Conservation (phyloP, 2,888 invertebrate species). For the Nineta flava region DNA sequence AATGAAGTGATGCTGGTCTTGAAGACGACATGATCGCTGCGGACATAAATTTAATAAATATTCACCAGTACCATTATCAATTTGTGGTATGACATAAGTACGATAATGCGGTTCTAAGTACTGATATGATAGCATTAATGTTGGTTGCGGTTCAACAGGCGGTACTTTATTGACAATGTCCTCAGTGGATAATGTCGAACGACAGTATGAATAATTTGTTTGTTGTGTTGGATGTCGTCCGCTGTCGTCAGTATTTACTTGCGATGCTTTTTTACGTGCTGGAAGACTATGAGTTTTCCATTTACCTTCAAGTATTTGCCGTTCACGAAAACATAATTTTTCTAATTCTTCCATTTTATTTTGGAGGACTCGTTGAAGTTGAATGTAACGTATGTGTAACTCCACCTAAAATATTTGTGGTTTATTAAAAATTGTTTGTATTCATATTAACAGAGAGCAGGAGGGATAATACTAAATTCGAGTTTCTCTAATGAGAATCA, state of each 20-base stretch:
- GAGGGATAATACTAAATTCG: background rate
- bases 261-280: slow-evolving; percentile 59
- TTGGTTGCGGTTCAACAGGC: slow-evolving; percentile 17
- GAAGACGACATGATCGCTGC: slow-evolving; percentile 37
- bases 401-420: slow-evolving; percentile 41
- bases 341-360: slow-evolving; percentile 74
- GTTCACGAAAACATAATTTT: slow-evolving; percentile 61
- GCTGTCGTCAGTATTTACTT: slow-evolving; percentile 32
- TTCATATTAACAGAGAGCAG: background rate
- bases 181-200: slow-evolving; percentile 17
- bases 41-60: slow-evolving; percentile 58
- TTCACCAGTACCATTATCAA: slow-evolving; percentile 50
- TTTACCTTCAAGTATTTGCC: slow-evolving; percentile 67
- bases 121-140: slow-evolving; percentile 28
- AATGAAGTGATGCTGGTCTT: slow-evolving; percentile 52
- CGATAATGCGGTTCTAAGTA: slow-evolving; percentile 58
- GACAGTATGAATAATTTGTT: slow-evolving; percentile 29
- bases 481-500: too few species aligned
- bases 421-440: background rate
- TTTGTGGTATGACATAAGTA: slow-evolving; percentile 46
- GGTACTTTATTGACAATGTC: slow-evolving; percentile 17
- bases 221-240: slow-evolving; percentile 24
- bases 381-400: slow-evolving; percentile 83
- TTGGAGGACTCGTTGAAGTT: slow-evolving; percentile 69
- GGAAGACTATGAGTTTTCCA: slow-evolving; percentile 85